Evolutionary conservation across 2,888 invertebrate genomes (phyloP).

Genomic region (Torymus aiolomorphi): DNA sequence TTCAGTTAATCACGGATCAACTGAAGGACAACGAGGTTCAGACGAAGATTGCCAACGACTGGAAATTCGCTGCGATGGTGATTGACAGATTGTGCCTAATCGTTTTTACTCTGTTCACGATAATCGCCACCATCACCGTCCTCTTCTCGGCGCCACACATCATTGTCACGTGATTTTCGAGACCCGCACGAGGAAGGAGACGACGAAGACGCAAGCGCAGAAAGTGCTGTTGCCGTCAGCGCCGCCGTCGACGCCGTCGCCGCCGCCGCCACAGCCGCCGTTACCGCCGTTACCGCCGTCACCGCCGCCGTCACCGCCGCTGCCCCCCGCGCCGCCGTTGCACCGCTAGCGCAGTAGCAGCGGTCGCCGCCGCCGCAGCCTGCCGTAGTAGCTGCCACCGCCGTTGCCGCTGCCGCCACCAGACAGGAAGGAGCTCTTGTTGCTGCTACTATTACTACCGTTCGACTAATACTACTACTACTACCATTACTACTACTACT

Average conservation of each 20-base stretch:
- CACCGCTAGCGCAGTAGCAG: conserved; percentile 61
- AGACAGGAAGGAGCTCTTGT: background rate
- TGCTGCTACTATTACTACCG: conserved; percentile 18
- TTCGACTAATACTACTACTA: conserved; percentile 28
- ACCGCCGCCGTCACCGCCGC: conserved; percentile 18
- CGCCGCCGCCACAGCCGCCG: conserved; percentile 15
- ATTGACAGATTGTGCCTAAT: conserved; percentile 99
- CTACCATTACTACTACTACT: conserved; percentile 28
- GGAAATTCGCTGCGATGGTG: conserved; percentile 99
- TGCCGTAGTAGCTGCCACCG: background rate
- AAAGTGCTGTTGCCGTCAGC: conserved; percentile 59
- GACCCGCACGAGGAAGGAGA: conserved; percentile 39
- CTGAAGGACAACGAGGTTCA: conserved; percentile 96
- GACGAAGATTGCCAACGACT: conserved; percentile 96
- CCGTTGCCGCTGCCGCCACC: conserved; percentile 7
- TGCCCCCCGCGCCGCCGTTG: conserved; percentile 26
- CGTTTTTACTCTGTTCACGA: conserved; percentile 98
- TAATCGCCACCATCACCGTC: conserved; percentile 97
- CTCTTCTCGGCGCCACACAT: conserved; percentile 97
- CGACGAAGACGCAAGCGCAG: conserved; percentile 51
- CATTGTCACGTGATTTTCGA: conserved; percentile 85
- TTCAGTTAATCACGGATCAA: conserved; percentile 83
- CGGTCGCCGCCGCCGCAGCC: conserved; percentile 2
- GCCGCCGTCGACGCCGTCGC: conserved; percentile 11
- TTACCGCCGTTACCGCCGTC: conserved; percentile 10